Base-by-base conservation (phyloP, 2,113 vertebrate species). In the Epinephelus moara region DNA sequence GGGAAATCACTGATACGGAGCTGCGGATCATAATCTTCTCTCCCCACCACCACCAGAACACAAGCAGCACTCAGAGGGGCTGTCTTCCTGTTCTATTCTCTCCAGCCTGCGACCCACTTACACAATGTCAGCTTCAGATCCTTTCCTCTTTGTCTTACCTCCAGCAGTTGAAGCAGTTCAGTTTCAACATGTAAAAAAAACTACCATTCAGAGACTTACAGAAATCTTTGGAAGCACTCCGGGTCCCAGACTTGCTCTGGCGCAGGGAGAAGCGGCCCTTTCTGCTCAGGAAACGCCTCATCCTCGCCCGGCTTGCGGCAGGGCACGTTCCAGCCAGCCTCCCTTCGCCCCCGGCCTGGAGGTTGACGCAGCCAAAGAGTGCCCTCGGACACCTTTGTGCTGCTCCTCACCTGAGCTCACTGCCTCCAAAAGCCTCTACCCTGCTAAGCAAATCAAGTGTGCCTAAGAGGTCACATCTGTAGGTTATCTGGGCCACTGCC, bases 161-260 rank as follows among this genome's bases (percentile, higher is more conserved):
- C 37, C 50, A 70, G 55, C 68, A 87, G 61, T 70, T 11, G 5
- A 84, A 77, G 17, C 61, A 56, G 17, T 50, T 83, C 5, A 68
- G 18, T 37, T 82, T 75, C 18, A 78, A 30, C 50, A 37, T 45
- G 11, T 52, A 45, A 45, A 66, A 66, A 66, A 83, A 85, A 70
- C 11, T 5, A 50, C 12, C 12, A 86, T 30, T 78, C 10, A 56
- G 42, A 85, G 67, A 87, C 96, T 97, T 92, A 97, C 96, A 96
- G 95, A 97, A 96, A 75, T 96, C 94, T 80, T 95, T 95, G 72
- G 95, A 91, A 85, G 94, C 94, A 70, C 92, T 79, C 66, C 93
- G 89, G 1, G 93, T 94, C 45, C 91, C 91, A 25, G 91, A 78
- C 78, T 79, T 94, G 94, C 93, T 95, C 90, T 95, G 91, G 80